Base-by-base conservation (phyloP, 2,888 invertebrate species). In the Nebria salina region DNA sequence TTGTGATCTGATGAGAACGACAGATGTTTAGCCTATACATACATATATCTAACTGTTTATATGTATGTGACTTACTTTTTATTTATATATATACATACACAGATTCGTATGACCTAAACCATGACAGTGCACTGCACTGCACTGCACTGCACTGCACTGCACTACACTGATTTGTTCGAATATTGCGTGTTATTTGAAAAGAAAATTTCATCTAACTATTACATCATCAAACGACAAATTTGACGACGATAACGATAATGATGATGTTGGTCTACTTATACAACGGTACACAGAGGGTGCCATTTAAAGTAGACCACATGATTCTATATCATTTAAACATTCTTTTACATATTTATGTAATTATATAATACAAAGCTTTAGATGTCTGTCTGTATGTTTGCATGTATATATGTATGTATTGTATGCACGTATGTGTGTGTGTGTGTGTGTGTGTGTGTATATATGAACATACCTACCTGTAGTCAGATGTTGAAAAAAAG, bases 21-120 rank as follows among this genome's bases (percentile, higher is more conserved):
- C 54, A 54, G 54, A 54, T 54, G 54, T 54, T 54, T 54, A 54
- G 54, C 54, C 54, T 54, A 54, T 54, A 54, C 54, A 54, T 54
- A 54, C 54, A 54, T 13, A 54, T 7, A 8, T 54, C 7, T 54
- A 54, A 54, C 54, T 54, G 54, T 54, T 54, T 13, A 54, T 54
- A 13, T 54, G 6, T 13, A 54, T 54, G 54, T 54, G 54, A 54
- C 11, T 54, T 54, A 54, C 54, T 54, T 54, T 54, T 54, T 54
- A 3, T 54, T 2, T 5, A 34, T 34, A 34, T 34, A 20, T 5
- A 34, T 34, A 34, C 34, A 34, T 34, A 34, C 34, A 34, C 2
- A 34, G 1, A 34, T 34, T 4, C 34, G 34, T 5, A 34, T 34
- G 34, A 34, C 34, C 34, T 34, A 5, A 34, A 34, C 34, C 34